Percentiles rank a stretch among this genome's conserved stretches.
Evolutionary conservation across 2,113 vertebrate species (phyloP).

Genomic region (Mionectes macconnelli): DNA sequence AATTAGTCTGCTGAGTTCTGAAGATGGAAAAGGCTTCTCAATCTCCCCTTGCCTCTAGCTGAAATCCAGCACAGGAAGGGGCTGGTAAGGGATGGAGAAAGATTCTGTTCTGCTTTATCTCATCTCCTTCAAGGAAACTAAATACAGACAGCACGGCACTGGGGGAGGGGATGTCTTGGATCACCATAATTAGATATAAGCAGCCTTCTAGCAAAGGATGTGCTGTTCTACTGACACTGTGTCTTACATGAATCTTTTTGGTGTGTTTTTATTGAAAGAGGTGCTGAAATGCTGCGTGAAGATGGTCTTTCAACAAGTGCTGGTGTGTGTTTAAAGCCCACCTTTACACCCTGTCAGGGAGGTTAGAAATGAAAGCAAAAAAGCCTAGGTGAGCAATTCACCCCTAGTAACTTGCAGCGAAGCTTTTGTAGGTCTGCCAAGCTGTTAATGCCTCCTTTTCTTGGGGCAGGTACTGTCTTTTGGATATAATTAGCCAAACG

Average conservation of each 20-base stretch:
- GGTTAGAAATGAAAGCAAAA: background rate
- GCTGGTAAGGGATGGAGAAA: background rate
- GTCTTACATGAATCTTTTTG: background rate
- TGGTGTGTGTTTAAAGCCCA: background rate
- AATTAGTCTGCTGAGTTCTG: background rate
- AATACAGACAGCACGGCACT: background rate
- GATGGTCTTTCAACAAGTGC: background rate
- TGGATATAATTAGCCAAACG: background rate
- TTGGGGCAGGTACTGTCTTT: background rate
- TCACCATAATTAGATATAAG: constrained; percentile 3
- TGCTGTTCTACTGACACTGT: background rate
- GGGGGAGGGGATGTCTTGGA: background rate
- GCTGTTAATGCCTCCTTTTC: background rate
- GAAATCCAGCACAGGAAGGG: background rate
- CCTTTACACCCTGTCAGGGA: background rate
- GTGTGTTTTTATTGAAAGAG: background rate
- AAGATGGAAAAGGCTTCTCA: background rate
- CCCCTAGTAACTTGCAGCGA: background rate
- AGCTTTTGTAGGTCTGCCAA: background rate
- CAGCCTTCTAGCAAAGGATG: constrained; percentile 16
- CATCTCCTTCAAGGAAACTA: background rate
- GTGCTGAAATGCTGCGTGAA: background rate
- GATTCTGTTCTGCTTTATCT: background rate
- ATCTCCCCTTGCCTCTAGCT: background rate
- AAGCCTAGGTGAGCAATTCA: background rate